Evolutionary conservation across 2,888 invertebrate genomes (phyloP).

Genomic region (Diarsia mendica): DNA sequence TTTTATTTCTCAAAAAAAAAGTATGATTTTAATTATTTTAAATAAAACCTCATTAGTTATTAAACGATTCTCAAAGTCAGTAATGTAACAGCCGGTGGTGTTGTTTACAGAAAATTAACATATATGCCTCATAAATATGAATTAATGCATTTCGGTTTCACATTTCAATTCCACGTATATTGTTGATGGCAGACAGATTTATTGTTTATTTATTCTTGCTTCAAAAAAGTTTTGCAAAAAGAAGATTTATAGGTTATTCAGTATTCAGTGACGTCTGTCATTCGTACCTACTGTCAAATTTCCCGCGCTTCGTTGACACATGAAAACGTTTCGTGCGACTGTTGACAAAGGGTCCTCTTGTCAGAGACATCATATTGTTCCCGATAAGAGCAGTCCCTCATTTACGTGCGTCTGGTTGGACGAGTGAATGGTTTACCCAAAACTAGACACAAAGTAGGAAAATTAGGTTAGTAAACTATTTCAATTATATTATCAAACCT

Average conservation of each 20-base stretch:
- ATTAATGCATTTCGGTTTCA: constrained; percentile 27
- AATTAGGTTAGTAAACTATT: neutral
- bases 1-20: neutral
- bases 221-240: constrained; percentile 35
- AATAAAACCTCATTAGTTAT: constrained; percentile 17
- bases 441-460: constrained; percentile 10
- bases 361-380: constrained; percentile 67
- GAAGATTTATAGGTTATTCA: constrained; percentile 7
- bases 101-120: neutral
- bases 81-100: neutral
- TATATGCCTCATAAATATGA: constrained; percentile 33
- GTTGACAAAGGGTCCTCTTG: constrained; percentile 62
- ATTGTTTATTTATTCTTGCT: constrained; percentile 32
- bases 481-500: neutral
- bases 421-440: constrained; percentile 30
- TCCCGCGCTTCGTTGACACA: constrained; percentile 54
- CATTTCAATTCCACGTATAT: constrained; percentile 32
- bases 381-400: constrained; percentile 69
- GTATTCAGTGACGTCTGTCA: constrained; percentile 33
- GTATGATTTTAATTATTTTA: neutral
- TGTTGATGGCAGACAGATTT: constrained; percentile 49
- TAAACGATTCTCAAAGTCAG: neutral
- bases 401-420: constrained; percentile 50
- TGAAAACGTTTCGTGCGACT: constrained; percentile 60
- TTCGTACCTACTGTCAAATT: constrained; percentile 31